phyloP scores from a whole-genome alignment of 2,888 invertebrate species.

The Pollenia griseotomentosa region DNA sequence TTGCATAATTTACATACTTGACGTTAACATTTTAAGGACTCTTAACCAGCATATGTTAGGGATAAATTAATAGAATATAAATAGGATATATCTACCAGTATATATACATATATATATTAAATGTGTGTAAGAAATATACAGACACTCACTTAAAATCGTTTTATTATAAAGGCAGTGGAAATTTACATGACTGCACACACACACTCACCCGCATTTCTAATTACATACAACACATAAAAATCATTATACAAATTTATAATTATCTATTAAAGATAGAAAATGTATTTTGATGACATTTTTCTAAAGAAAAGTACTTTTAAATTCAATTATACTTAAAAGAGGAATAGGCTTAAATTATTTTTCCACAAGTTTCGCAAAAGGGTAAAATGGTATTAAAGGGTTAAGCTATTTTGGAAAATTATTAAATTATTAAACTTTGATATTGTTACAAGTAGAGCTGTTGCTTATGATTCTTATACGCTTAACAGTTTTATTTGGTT shows the following conservation, averaged over 20 bases:
- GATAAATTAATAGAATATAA: constrained; percentile 66
- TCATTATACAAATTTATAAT: constrained; percentile 65
- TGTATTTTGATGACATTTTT: constrained; percentile 59
- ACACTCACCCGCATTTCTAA: background rate
- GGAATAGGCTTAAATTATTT: constrained; percentile 31
- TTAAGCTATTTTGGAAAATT: constrained; percentile 1
- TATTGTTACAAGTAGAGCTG: too few species aligned
- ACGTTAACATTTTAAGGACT: constrained; percentile 73
- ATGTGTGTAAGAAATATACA: background rate
- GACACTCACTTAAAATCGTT: background rate
- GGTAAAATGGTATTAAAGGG: background rate
- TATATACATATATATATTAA: background rate
- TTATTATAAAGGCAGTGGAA: constrained; percentile 27
- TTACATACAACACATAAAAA: constrained; percentile 6
- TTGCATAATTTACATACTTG: constrained; percentile 74
- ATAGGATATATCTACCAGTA: constrained; percentile 36
- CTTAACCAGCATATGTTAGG: constrained; percentile 72
- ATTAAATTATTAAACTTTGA: too few species aligned
- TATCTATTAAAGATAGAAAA: constrained; percentile 62
- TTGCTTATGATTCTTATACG: too few species aligned
- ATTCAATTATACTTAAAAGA: background rate
- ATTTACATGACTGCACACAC: constrained; percentile 28
- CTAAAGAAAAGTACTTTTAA: constrained; percentile 15
- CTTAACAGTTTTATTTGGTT: too few species aligned
- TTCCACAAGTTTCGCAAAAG: background rate